Conservation (phyloP, 64 coral and sea anemone species). For the Anthopleura sola region DNA sequence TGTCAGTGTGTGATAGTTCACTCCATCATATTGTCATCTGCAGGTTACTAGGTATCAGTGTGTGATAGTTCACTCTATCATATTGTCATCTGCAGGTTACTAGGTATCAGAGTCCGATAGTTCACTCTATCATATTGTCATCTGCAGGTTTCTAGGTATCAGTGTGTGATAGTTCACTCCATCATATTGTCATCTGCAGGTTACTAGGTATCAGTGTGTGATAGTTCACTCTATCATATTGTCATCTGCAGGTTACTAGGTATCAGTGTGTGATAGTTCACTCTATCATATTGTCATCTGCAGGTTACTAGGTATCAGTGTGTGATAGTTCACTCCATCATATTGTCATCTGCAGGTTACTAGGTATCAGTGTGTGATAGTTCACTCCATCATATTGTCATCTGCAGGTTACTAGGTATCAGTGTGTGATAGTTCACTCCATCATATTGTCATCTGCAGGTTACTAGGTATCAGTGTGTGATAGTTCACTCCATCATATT, state of each 20-base stretch:
- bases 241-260: slow-evolving; percentile 9
- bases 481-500: no score
- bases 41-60: slow-evolving; percentile 39
- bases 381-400: no score
- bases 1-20: background rate
- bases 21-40: no score
- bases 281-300: no score
- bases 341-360: background rate
- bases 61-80: background rate
- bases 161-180: background rate
- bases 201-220: slow-evolving; percentile 35
- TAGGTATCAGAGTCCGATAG: slow-evolving; percentile 26
- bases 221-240: no score
- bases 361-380: slow-evolving; percentile 25
- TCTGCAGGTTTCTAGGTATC: slow-evolving; percentile 29
- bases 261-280: slow-evolving; percentile 17
- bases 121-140: no score
- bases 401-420: slow-evolving; percentile 30
- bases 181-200: background rate
- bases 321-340: background rate
- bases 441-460: background rate
- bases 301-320: slow-evolving; percentile 39
- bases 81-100: background rate
- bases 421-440: background rate
- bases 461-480: slow-evolving; percentile 35